Evolutionary conservation across 1,140 invertebrate genomes (phyloP).

Genomic region (Drosophila fuyamai): DNA sequence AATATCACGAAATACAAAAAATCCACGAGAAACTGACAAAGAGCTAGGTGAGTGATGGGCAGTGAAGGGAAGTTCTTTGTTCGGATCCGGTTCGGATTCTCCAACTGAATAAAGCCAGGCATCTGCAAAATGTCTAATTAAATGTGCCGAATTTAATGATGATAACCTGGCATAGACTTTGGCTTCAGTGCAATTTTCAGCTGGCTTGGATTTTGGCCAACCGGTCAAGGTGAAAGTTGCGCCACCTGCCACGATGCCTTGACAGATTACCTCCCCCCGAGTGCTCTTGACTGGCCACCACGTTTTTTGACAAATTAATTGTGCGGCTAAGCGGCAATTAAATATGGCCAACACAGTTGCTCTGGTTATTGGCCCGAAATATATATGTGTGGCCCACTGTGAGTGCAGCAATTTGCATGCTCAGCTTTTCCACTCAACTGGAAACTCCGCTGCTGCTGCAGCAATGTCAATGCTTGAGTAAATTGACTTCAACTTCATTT

Average conservation of each 20-base stretch:
- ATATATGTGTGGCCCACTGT: conserved; percentile 11
- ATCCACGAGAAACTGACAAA: background rate
- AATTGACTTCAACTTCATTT: conserved; percentile 70
- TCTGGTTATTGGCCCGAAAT: conserved; percentile 45
- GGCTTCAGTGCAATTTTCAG: conserved; percentile 32
- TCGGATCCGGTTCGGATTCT: conserved; percentile 29
- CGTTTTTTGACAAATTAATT: conserved; percentile 75
- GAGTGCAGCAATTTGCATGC: conserved; percentile 63
- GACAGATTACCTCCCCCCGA: conserved; percentile 25
- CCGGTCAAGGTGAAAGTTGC: conserved; percentile 80
- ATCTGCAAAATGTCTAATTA: conserved; percentile 57
- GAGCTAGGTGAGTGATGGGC: conserved; percentile 28
- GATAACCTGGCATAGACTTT: conserved; percentile 48
- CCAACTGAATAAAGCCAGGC: conserved; percentile 10
- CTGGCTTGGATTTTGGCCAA: conserved; percentile 46
- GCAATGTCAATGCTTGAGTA: conserved; percentile 58
- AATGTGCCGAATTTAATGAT: conserved; percentile 59
- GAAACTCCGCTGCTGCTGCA: conserved; percentile 25
- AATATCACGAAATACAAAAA: background rate
- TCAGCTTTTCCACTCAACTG: conserved; percentile 42
- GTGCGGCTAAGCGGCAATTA: conserved; percentile 72
- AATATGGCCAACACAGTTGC: conserved; percentile 37
- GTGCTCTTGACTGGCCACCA: conserved; percentile 11
- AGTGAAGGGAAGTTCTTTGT: conserved; percentile 81
- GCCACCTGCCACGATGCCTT: conserved; percentile 63